These are phyloP conservation scores for Falco punctatus DNA, from an alignment of 2,113 vertebrate genomes.

Conservation along the genomic window DNA sequence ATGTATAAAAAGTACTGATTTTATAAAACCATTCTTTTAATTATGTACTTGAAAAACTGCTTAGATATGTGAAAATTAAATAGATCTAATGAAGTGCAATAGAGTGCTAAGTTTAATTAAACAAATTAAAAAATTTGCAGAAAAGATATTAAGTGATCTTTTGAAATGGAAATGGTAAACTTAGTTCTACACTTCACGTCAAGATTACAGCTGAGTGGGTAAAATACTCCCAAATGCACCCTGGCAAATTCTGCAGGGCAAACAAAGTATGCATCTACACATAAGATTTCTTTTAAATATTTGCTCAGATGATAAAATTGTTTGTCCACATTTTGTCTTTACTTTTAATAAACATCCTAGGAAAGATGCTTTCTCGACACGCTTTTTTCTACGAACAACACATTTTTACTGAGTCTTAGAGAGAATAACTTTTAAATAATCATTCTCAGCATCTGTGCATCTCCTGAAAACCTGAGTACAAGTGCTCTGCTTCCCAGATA, in stretches of 20 bases:
- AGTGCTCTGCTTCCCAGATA: background rate
- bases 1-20: slow-evolving; percentile 27
- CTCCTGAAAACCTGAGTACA: background rate
- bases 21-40: slow-evolving; percentile 65
- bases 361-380: background rate
- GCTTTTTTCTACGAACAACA: background rate
- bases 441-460: background rate
- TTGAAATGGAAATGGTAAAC: slow-evolving; percentile 64
- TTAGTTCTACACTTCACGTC: background rate
- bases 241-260: background rate
- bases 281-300: background rate
- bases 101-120: slow-evolving; percentile 69
- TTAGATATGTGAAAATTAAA: slow-evolving; percentile 62
- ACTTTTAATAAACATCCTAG: background rate
- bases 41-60: slow-evolving; percentile 50
- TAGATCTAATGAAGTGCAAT: slow-evolving; percentile 63
- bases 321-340: background rate
- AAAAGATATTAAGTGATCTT: slow-evolving; percentile 55
- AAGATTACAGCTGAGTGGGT: slow-evolving; percentile 15
- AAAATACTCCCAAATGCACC: slow-evolving; percentile 19
- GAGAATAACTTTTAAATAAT: background rate
- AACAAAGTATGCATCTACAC: background rate
- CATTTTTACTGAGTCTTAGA: background rate
- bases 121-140: slow-evolving; percentile 61
- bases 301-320: background rate